Evolutionary conservation across 1,140 invertebrate species (phyloP), one percentile per base, ranked within the genome.

Genomic region (Drosophila truncata): DNA sequence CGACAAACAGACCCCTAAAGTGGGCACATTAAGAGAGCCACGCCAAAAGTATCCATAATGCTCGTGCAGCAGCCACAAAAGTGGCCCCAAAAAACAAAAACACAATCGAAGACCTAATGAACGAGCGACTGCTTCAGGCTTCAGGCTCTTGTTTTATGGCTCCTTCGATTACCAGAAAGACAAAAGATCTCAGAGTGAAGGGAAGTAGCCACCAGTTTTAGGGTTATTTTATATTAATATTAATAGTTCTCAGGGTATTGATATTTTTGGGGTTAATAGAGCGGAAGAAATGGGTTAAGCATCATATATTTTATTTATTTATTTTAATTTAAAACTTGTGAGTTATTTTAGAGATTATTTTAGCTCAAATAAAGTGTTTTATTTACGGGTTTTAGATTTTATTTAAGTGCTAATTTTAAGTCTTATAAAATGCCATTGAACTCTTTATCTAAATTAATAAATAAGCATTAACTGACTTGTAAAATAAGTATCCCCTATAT

Each of bases 21-120:
- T 78, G 74, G 49, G 74, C 74, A 63, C 75, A 78, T 70, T 58
- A 78, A 78, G 64, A 78, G 58, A 69, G 74, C 74, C 75, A 78
- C 74, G 57, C 75, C 75, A 78, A 77, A 69, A 77, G 61, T 50
- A 75, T 55, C 20, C 33, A 37, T 37, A 63, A 46, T 49, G 27
- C 41, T 65, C 37, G 66, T 39, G 20, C 37, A 47, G 20, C 47
- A 66, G 47, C 35, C 31, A 54, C 50, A 41, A 47, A 54, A 76
- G 49, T 66, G 39, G 54, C 37, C 62, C 62, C 49, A 13, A 72
- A 64, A n/a, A 71, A 72, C 66, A 72, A 60, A 72, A 60, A 60
- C 52, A 69, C 63, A 78, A 77, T 78, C 74, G 74, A 59, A 27
- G 29, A 61, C 55, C 64, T 78, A 78, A 78, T 78, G 74, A 78